Base-by-base conservation (phyloP, 2,797 vertebrate genomes). In the Aphelocoma californica region DNA sequence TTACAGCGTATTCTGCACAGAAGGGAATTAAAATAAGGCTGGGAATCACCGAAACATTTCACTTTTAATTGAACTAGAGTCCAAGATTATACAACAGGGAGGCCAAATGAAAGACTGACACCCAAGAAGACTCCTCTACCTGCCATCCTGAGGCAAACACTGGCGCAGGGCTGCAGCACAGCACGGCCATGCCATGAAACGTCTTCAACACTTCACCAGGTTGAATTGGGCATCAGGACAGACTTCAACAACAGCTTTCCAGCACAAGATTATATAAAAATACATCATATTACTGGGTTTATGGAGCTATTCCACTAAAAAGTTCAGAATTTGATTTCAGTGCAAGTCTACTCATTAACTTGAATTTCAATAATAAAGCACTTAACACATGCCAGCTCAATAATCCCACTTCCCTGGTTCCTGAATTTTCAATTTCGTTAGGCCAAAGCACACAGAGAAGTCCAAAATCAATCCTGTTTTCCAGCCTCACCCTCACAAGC, bases 31-130 rank as follows among this genome's bases (percentile, higher is more conserved):
- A 82, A 88, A 29, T 32, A 75, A 80, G 45, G 66, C 51, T 69
- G 38, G 77, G 73, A 90, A 82, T 85, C 36, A 61, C 44, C n/a
- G 64, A 72, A 96, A 86, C 77, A 53, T 73, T 88, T 80, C 80
- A 36, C 42, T 93, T 95, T 56, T 92, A 82, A 92, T 82, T 75
- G 93, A 88, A 82, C 53, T 80, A 19, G 58, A 80, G 45, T 90
- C 88, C 2, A 17, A 31, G 77, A 93, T 82, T n/a, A 80, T 36
- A 51, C 80, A 23, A 54, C 25, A 60, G 86, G 71, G 89, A 92
- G 73, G 86, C 64, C 51, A 51, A 75, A 71, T 56, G 67, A 44
- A 62, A 79, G 82, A n/a, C 45, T 36, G 21, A 36, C 32, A 67
- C 36, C 62, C 53, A 15, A 47, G 75, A 5, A 56, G 54, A 47